Percentiles rank a stretch among this genome's conserved stretches.
Evolutionary conservation across 2,888 invertebrate species (phyloP).

Genomic region (Pristionchus entomophagus): DNA sequence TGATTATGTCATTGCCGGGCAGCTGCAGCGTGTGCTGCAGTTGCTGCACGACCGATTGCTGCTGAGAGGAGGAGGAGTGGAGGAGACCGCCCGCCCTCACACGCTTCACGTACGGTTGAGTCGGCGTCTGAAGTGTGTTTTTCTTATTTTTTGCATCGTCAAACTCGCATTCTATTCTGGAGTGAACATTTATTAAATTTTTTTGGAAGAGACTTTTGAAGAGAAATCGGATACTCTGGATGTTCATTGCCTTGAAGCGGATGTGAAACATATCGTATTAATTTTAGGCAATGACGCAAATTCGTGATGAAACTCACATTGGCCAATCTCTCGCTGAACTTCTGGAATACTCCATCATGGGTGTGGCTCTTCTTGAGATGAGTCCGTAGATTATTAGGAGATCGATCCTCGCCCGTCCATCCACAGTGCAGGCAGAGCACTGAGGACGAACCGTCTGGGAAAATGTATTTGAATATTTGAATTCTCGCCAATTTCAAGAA

Average conservation of each 20-base stretch:
- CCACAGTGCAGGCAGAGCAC: slow-evolving; percentile 68
- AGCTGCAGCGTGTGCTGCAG: slow-evolving; percentile 32
- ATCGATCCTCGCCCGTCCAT: slow-evolving; percentile 68
- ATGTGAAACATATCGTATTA: background rate
- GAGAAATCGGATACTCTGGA: too few relatives aligned
- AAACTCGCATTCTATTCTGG: background rate
- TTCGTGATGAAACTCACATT: slow-evolving; percentile 50
- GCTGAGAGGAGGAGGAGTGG: too few relatives aligned
- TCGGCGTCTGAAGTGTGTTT: slow-evolving; percentile 66
- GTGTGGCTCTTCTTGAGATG: slow-evolving; percentile 70
- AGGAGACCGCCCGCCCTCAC: slow-evolving; percentile 59
- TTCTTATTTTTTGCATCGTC: background rate
- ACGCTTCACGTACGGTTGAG: slow-evolving; percentile 72
- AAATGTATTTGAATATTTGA: background rate
- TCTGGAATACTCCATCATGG: slow-evolving; percentile 65
- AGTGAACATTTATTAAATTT: background rate
- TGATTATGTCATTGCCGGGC: background rate
- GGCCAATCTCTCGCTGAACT: slow-evolving; percentile 65
- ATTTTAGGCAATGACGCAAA: background rate
- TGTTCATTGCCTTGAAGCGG: background rate
- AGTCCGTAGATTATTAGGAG: slow-evolving; percentile 69
- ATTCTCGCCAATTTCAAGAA: background rate
- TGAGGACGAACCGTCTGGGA: slow-evolving; percentile 64
- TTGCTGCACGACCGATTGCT: background rate
- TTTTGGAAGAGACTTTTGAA: background rate